Evolutionary conservation across 1,140 invertebrate species (phyloP).

Genomic region (Drosophila ambigua): DNA sequence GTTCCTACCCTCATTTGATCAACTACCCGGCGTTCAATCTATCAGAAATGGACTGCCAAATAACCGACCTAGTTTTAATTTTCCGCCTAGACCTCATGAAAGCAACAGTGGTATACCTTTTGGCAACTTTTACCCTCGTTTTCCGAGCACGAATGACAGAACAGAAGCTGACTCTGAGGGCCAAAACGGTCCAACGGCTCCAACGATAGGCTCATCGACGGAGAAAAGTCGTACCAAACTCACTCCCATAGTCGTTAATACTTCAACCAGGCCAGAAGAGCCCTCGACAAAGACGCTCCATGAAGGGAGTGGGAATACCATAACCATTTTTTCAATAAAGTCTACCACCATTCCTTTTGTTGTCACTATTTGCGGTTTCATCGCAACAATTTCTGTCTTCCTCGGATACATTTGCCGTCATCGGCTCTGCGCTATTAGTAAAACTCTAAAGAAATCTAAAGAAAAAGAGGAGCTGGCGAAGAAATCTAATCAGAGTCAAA

Average conservation of each 20-base stretch:
- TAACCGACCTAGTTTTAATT: constrained; percentile 37
- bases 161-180: constrained; percentile 5
- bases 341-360: constrained; percentile 86
- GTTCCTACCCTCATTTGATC: constrained; percentile 67
- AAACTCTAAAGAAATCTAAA: constrained; percentile 84
- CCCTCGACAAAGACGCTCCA: constrained; percentile 10
- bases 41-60: constrained; percentile 66
- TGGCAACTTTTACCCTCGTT: constrained; percentile 49
- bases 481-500: constrained; percentile 77
- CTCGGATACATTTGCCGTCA: constrained; percentile 85
- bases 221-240: constrained; percentile 64
- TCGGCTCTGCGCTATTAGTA: constrained; percentile 84
- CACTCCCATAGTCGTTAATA: constrained; percentile 58
- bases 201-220: constrained; percentile 24
- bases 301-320: constrained; percentile 22
- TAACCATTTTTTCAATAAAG: constrained; percentile 55
- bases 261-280: constrained; percentile 34
- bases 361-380: constrained; percentile 85
- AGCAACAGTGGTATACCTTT: constrained; percentile 37
- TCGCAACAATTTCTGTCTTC: constrained; percentile 85
- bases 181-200: background rate
- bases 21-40: constrained; percentile 68
- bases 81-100: constrained; percentile 49
- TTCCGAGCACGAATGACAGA: constrained; percentile 1
- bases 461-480: constrained; percentile 86